Conservation (phyloP, 2,797 vertebrate species). For the Garrulus glandarius region DNA sequence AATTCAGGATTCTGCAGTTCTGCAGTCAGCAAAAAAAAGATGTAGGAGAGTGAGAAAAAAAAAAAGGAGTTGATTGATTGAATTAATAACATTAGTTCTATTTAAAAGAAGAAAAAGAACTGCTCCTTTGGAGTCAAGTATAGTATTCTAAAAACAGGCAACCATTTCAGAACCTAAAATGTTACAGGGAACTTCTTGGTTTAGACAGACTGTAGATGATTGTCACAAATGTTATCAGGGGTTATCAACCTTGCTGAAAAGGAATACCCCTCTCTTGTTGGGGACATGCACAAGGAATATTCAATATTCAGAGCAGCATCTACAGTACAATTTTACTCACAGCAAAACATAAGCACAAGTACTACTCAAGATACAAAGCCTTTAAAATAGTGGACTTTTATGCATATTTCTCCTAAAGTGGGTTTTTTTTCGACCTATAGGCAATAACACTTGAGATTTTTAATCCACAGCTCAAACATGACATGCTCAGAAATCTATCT, state of each 20-base stretch:
- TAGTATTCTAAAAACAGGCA: not conserved
- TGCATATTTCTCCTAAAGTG: not conserved
- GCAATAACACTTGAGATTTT: not conserved
- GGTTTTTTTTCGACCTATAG: not conserved
- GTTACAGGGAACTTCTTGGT: not conserved
- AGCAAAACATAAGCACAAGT: not conserved
- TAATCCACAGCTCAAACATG: not conserved
- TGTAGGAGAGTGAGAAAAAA: not conserved
- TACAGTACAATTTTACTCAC: not conserved
- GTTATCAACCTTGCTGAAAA: not conserved
- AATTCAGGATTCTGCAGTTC: not conserved
- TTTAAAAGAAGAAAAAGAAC: not conserved
- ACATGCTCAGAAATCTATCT: not conserved
- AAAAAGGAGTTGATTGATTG: not conserved
- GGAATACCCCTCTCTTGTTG: not conserved
- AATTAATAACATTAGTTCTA: not conserved
- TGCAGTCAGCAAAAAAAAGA: not conserved
- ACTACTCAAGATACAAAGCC: not conserved
- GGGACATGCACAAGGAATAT: not conserved
- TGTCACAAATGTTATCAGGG: not conserved
- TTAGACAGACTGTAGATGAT: not conserved
- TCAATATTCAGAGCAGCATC: not conserved
- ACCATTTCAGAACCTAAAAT: not conserved
- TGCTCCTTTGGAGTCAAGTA: not conserved
- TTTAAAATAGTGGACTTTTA: not conserved